Percentiles rank a stretch among this genome's conserved stretches.
Conservation (phyloP, 2,888 invertebrate species). For the Lomographa bimaculata region DNA sequence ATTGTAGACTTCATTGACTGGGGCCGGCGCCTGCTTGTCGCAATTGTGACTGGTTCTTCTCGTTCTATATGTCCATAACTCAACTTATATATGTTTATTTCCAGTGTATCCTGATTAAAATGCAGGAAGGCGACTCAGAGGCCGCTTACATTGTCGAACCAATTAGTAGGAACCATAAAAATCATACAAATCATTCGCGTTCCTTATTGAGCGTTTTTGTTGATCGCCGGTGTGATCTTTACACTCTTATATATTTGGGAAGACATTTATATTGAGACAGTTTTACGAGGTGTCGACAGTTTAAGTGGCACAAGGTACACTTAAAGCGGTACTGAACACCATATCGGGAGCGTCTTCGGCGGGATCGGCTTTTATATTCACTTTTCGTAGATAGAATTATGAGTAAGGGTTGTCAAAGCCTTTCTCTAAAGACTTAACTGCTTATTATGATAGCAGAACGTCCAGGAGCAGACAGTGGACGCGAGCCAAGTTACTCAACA, state of each 20-base stretch:
- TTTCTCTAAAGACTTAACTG: slow-evolving; percentile 49
- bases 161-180: slow-evolving; percentile 76
- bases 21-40: slow-evolving; percentile 73
- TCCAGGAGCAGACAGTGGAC: slow-evolving; percentile 66
- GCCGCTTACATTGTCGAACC: slow-evolving; percentile 74
- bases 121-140: slow-evolving; percentile 66
- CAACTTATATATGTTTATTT: slow-evolving; percentile 68
- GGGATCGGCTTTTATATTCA: slow-evolving; percentile 32
- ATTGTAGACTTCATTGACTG: slow-evolving; percentile 74
- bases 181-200: slow-evolving; percentile 67
- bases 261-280: slow-evolving; percentile 61
- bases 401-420: slow-evolving; percentile 31
- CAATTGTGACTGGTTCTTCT: slow-evolving; percentile 80
- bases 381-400: slow-evolving; percentile 34
- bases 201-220: slow-evolving; percentile 65
- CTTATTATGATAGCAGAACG: slow-evolving; percentile 60
- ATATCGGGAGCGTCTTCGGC: slow-evolving; percentile 44
- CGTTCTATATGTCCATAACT: slow-evolving; percentile 72
- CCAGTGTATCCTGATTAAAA: slow-evolving; percentile 73
- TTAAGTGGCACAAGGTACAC: slow-evolving; percentile 54
- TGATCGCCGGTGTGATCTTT: slow-evolving; percentile 52
- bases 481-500: slow-evolving; percentile 71
- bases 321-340: slow-evolving; percentile 47
- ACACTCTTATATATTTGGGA: slow-evolving; percentile 59
- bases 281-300: slow-evolving; percentile 72